Evolutionary conservation across 1,140 invertebrate species (phyloP), one percentile per base, ranked within the genome.

Genomic region (Conus betulinus): DNA sequence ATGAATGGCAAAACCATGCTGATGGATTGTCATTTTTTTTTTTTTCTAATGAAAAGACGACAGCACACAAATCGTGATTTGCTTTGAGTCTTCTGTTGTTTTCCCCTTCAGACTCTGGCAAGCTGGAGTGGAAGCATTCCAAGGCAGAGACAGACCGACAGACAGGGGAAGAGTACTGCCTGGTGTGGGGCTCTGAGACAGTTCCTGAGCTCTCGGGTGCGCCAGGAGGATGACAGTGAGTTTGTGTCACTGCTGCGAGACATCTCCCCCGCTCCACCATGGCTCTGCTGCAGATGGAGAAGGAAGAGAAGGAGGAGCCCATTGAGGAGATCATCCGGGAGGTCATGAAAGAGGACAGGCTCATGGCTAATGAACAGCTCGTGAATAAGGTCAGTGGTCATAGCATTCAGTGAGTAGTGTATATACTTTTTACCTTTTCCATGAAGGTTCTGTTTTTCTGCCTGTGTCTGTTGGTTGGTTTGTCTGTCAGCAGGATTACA

Each of bases 271-370:
- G 89, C 27, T 88, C 90, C 83, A 71, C 90, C 8, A 88, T 86
- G 8, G 88, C 90, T 6, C 88, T 92, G 83, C 82, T 84, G 23
- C 87, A 91, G 39, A 71, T 67, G 8, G 79, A 84, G n/a, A 88
- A 88, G 39, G 85, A 88, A 51, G 71, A 71, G 4, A 87, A 91
- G 25, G 90, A 93, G 63, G 90, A 89, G 6, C 89, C 91, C 25
- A 88, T 95, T 20, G 87, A 92, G 27, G 89, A 88, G 53, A 92
- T 93, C 60, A 88, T 95, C 17, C 81, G 92, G 76, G 94, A 95
- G 63, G 93, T 94, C 84, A 89, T 95, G 63, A 92, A 91, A 83
- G 93, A 93, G 85, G 93, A 93, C 87, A 90, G 91, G 71, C 84
- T 94, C 85, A 90, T 93, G 81, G 88, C 89, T 7, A 92, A 91